Percentiles rank a stretch among this genome's conserved stretches.
Conservation (phyloP, 2,113 vertebrate species). For the Anolis carolinensis region DNA sequence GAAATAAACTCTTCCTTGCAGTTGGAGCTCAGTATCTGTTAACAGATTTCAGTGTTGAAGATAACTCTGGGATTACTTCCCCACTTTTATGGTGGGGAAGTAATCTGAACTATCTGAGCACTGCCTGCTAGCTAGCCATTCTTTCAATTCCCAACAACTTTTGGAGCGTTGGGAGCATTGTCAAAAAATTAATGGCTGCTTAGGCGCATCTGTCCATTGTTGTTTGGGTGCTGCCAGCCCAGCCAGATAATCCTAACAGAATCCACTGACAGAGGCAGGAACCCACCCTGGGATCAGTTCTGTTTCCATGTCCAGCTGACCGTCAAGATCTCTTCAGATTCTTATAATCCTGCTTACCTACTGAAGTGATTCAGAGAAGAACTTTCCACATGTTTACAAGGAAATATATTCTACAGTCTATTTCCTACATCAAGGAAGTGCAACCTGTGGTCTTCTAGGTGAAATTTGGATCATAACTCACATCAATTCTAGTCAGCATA, state of each 20-base stretch:
- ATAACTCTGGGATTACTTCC: too few relatives aligned
- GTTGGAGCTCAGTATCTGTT: too few relatives aligned
- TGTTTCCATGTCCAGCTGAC: not conserved
- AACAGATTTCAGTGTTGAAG: too few relatives aligned
- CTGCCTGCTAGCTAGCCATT: not conserved
- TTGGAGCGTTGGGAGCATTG: not conserved
- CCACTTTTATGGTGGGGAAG: too few relatives aligned
- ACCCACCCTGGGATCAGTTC: too few relatives aligned
- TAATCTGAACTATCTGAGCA: too few relatives aligned
- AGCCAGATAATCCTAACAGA: not conserved
- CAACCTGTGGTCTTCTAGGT: not conserved
- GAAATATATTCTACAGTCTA: not conserved
- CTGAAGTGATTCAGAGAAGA: not conserved
- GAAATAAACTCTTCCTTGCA: too few relatives aligned
- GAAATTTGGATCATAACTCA: not conserved
- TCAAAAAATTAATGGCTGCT: not conserved
- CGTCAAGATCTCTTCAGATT: not conserved
- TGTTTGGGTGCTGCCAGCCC: not conserved
- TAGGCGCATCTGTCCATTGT: not conserved
- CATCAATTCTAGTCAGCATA: not conserved
- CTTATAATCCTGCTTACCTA: not conserved
- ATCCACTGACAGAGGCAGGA: not conserved
- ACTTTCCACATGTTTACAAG: not conserved
- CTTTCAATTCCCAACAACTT: not conserved
- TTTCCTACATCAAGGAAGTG: not conserved